These are phyloP conservation scores for Stichodactyla helianthus DNA, from an alignment of 64 coral and sea anemone genomes.

Conservation along the genomic window DNA sequence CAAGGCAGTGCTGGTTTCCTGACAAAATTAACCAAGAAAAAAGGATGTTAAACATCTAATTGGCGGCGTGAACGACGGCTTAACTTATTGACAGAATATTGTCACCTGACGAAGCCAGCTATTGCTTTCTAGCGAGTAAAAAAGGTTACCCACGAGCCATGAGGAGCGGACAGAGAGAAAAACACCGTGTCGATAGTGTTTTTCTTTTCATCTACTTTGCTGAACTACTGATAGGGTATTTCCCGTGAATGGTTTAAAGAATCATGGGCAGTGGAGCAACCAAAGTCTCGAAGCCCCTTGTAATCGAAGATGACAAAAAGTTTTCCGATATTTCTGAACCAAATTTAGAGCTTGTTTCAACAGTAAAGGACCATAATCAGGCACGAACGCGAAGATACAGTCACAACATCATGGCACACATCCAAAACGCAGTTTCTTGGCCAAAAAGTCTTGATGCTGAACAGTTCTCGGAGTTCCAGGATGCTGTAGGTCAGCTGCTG, in stretches of 20 bases:
- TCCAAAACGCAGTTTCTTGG: conserved; percentile 10
- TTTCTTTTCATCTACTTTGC: too few species aligned
- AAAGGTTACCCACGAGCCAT: too few species aligned
- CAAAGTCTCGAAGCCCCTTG: not conserved
- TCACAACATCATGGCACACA: not conserved
- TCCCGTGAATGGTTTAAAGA: not conserved
- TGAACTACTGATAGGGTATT: not conserved
- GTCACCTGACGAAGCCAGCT: not conserved
- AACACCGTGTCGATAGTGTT: too few species aligned
- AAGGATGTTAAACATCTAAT: not conserved
- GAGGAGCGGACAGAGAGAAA: too few species aligned
- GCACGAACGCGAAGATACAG: not conserved
- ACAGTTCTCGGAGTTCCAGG: conserved; percentile 17
- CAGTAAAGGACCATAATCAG: not conserved
- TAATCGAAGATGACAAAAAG: not conserved
- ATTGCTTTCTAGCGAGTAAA: not conserved
- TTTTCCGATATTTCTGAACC: not conserved
- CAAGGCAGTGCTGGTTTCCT: too few species aligned
- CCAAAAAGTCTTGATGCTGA: conserved; percentile 12
- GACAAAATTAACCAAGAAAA: too few species aligned
- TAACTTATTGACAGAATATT: not conserved
- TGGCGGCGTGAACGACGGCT: not conserved
- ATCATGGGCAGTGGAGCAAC: not conserved
- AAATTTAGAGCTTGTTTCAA: not conserved
- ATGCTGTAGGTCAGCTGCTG: conserved; percentile 14